A percentile compares a stretch with the other conserved stretches of the same genome.
Conservation (phyloP, 2,113 vertebrate species). For the Zosterops pallidus region DNA sequence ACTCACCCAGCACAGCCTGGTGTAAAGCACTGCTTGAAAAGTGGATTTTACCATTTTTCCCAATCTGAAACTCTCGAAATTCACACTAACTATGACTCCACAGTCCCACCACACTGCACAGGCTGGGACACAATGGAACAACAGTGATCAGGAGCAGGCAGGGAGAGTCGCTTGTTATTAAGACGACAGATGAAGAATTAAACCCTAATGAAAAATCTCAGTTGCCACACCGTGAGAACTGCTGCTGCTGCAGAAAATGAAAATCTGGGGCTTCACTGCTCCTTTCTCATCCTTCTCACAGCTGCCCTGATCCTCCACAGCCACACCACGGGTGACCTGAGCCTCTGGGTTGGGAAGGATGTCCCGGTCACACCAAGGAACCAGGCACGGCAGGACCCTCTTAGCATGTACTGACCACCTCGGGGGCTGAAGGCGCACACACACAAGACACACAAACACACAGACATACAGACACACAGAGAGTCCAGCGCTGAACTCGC, state of each 20-base stretch:
- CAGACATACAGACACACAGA: neutral
- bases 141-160: too few relatives aligned
- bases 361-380: accelerated
- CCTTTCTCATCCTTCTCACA: neutral
- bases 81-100: neutral
- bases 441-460: too few relatives aligned
- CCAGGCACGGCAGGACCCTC: accelerated
- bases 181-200: neutral
- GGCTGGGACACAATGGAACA: neutral
- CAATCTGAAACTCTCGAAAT: neutral
- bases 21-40: neutral
- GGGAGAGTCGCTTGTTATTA: neutral
- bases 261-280: neutral
- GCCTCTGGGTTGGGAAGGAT: neutral
- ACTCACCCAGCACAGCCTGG: neutral
- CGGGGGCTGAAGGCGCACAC: neutral
- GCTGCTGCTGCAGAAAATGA: constrained; percentile 27
- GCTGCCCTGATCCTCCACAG: neutral
- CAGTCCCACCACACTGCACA: accelerated
- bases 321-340: accelerated
- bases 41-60: neutral
- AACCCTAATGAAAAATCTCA: constrained; percentile 7
- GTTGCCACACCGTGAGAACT: neutral
- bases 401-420: neutral
- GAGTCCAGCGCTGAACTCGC: neutral